A percentile compares a stretch with the other conserved stretches of the same genome.
Evolutionary conservation across 2,888 invertebrate species (phyloP).

Genomic region (Oeneis ivallda): DNA sequence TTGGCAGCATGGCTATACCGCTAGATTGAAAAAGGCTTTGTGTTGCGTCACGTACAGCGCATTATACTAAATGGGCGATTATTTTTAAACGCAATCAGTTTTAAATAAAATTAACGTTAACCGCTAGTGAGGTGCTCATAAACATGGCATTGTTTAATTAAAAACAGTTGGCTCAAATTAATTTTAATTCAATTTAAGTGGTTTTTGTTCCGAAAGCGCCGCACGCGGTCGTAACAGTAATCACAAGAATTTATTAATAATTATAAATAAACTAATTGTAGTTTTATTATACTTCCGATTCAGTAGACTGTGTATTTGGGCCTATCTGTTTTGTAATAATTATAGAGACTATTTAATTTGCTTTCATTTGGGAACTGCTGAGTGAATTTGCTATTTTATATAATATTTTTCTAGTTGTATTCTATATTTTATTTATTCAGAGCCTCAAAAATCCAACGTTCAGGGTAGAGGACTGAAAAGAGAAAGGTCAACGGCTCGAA

Average conservation of each 20-base stretch:
- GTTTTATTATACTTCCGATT: slow-evolving; percentile 1
- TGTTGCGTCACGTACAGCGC: neutral
- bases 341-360: too few relatives aligned
- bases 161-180: slow-evolving; percentile 25
- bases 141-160: slow-evolving; percentile 22
- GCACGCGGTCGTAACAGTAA: slow-evolving; percentile 3
- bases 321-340: neutral
- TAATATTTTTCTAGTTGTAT: too few relatives aligned
- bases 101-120: slow-evolving; percentile 17
- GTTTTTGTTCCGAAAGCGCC: slow-evolving; percentile 9
- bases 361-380: too few relatives aligned
- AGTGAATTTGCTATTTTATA: too few relatives aligned
- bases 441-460: too few relatives aligned
- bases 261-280: slow-evolving; percentile 7
- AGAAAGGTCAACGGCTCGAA: too few relatives aligned
- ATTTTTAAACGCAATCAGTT: neutral
- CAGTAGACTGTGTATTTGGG: neutral
- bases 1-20: too few relatives aligned
- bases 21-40: too few relatives aligned
- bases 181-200: slow-evolving; percentile 18
- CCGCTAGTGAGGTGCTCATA: slow-evolving; percentile 12
- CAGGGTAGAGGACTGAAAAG: too few relatives aligned
- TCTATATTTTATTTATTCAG: too few relatives aligned
- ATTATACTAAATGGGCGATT: neutral
- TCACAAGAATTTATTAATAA: slow-evolving; percentile 7